Conservation (phyloP, 2,113 vertebrate species). For the Nannospalax galili region DNA sequence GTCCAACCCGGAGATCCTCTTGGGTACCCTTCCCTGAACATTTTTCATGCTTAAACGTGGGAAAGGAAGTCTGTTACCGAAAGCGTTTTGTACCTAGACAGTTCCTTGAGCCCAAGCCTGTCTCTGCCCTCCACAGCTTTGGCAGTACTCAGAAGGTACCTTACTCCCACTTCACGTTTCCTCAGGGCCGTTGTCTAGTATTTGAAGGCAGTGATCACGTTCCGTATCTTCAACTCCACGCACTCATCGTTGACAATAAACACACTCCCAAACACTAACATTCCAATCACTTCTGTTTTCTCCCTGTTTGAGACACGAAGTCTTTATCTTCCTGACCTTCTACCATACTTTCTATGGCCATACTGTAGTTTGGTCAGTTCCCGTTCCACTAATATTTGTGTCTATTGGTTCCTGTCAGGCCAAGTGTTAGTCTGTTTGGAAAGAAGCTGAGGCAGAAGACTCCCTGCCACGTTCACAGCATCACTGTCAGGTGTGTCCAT, state of each 20-base stretch:
- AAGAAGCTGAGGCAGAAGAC: not conserved
- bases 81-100: not conserved
- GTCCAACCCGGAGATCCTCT: not conserved
- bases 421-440: not conserved
- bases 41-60: not conserved
- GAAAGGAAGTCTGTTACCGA: not conserved
- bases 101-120: not conserved
- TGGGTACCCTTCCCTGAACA: too few relatives aligned
- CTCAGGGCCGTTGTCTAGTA: not conserved
- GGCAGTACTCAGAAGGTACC: too few relatives aligned
- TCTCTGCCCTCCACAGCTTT: not conserved
- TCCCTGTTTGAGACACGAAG: not conserved
- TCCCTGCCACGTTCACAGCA: rapidly evolving
- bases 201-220: not conserved
- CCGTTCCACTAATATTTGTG: not conserved
- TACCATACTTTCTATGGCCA: not conserved
- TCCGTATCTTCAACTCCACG: not conserved
- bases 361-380: not conserved
- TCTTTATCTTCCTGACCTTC: not conserved
- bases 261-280: not conserved
- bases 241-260: not conserved
- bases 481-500: not conserved
- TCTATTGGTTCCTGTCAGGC: not conserved
- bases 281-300: not conserved
- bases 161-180: not conserved